These are phyloP conservation scores for Luperina nickerlii DNA, from an alignment of 2,888 invertebrate species.

Conservation along the genomic window DNA sequence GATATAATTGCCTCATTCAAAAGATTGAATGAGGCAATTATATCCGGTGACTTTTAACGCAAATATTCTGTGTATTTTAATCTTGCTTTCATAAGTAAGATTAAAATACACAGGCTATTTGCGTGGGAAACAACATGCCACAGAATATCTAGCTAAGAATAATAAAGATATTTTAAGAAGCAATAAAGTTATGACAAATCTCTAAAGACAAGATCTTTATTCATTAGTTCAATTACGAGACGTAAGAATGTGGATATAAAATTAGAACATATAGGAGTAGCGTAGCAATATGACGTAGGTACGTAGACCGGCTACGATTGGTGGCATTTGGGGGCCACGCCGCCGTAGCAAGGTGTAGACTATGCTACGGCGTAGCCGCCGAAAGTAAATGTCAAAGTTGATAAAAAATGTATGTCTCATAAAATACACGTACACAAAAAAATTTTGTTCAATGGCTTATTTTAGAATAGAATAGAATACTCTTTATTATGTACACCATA, in stretches of 20 bases:
- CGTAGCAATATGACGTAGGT: conserved; percentile 34
- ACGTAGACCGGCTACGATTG: conserved; percentile 3
- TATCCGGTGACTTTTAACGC: background rate
- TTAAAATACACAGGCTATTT: background rate
- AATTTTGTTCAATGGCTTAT: background rate
- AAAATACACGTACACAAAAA: background rate
- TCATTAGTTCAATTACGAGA: background rate
- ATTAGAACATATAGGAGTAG: conserved; percentile 2
- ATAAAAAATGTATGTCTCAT: background rate
- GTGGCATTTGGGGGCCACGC: background rate
- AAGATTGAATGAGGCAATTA: background rate
- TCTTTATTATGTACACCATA: no score
- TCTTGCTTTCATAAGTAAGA: background rate
- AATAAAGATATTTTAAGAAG: background rate
- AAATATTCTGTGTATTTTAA: background rate
- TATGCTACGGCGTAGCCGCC: conserved; percentile 49
- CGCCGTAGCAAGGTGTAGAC: conserved; percentile 30
- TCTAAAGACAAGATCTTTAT: background rate
- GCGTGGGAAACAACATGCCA: background rate
- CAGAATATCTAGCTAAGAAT: background rate
- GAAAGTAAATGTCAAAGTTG: conserved; percentile 35
- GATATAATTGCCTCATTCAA: background rate
- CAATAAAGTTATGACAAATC: background rate
- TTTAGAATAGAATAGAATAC: background rate
- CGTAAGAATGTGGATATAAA: conserved; percentile 1